phyloP scores from a whole-genome alignment of 2,113 vertebrate species.

The Pan paniscus region DNA sequence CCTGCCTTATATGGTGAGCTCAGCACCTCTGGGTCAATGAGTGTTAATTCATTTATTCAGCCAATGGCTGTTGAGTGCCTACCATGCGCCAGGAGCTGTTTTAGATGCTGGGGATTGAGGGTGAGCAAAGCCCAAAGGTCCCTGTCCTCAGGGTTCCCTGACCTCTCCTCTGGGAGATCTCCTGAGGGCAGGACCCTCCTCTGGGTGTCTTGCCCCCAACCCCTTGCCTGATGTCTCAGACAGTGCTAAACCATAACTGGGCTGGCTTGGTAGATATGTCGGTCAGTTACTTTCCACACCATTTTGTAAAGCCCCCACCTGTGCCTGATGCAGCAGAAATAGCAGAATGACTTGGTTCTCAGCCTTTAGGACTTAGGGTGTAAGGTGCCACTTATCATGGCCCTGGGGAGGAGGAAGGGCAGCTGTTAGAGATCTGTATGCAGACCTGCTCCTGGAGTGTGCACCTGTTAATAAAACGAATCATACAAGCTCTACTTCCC shows the following conservation, averaged over 20 bases:
- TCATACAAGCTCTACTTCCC: rapidly evolving
- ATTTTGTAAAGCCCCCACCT: neutral
- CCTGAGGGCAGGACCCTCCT: neutral
- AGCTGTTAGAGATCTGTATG: neutral
- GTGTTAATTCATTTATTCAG: neutral
- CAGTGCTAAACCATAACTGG: neutral
- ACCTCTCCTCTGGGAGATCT: neutral
- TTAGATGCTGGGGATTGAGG: no score
- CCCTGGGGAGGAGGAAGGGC: neutral
- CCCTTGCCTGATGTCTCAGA: neutral
- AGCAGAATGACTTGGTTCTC: neutral
- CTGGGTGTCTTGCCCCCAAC: neutral
- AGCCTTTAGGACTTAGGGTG: neutral
- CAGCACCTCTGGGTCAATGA: neutral
- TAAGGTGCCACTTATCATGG: neutral
- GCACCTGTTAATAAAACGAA: neutral
- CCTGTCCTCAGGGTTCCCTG: neutral
- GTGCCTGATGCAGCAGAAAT: neutral
- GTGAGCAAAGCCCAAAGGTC: neutral
- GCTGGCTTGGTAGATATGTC: neutral
- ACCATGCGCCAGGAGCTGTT: neutral
- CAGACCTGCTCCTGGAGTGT: neutral
- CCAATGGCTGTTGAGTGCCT: neutral
- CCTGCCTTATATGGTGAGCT: conserved; percentile 20
- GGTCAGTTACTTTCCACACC: neutral